Evolutionary conservation across 64 coral and sea anemone genomes (phyloP), one percentile per base, ranked within the genome.

Genomic region (Acropora yongei): DNA sequence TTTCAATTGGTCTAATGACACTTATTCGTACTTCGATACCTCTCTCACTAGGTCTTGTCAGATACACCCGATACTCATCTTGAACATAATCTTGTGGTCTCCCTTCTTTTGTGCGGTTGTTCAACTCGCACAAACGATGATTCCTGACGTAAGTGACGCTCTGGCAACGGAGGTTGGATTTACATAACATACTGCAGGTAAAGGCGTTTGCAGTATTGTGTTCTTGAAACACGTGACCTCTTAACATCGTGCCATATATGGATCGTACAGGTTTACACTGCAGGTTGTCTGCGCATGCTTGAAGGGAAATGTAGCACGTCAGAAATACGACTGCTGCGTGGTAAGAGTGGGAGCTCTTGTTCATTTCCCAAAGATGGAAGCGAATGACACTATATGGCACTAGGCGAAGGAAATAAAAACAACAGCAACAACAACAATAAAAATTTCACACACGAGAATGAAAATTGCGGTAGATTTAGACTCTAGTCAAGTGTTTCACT

Each of bases 111-210:
- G 53, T 81, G 12, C 53, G 55, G 11, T 30, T 60, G 11, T 81
- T 81, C 13, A 81, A 14, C 55, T 81, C 79, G 63, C 79, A 81
- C 8, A 63, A 40, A 10, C 2, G 8, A 57, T 19, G 47, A 53
- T n/a, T 80, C 45, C 53, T 80, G 78, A 80, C 78, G 78, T 80
- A 80, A 30, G 53, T 80, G 7, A 80, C 8, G 48, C 78, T 80
- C 57, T 80, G 78, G 40, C 78, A 80, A 20, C 78, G 50, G 11
- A 39, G 2, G 8, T 80, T n/a, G 3, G 19, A 47, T 17, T 80
- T 57, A 30, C 78, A 80, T 6, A 18, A 4, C 14, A 57, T 13
- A 57, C 19, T n/a, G 30, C 78, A 80, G 2, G 19, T 57, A 1
- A 53, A 30, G 2, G 6, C 10, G 49, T 53, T 57, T 39, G 78